Percentiles rank a stretch among this genome's conserved stretches.
Conservation (phyloP, 2,113 vertebrate genomes). For the Morone saxatilis region DNA sequence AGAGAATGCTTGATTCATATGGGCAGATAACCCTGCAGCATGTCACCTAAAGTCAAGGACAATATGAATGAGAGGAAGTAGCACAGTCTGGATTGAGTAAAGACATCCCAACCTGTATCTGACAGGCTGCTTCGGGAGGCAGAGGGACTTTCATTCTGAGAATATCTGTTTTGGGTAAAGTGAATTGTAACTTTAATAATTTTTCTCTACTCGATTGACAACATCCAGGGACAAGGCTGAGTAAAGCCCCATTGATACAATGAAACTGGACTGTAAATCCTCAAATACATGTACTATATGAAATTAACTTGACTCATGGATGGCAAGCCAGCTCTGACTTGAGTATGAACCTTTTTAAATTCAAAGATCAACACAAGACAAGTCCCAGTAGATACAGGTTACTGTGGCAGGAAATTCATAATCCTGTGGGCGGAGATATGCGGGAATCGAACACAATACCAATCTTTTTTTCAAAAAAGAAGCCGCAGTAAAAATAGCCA, state of each 20-base stretch:
- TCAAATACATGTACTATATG: neutral
- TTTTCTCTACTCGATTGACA: neutral
- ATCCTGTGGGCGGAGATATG: conserved; percentile 61
- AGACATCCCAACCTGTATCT: conserved; percentile 69
- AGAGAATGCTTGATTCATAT: conserved; percentile 28
- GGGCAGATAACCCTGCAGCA: conserved; percentile 58
- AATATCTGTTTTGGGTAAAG: conserved; percentile 12
- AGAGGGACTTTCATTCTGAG: conserved; percentile 10
- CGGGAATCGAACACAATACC: conserved; percentile 79
- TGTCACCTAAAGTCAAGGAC: conserved; percentile 76
- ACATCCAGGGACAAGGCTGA: neutral
- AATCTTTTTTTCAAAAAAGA: conserved; percentile 40
- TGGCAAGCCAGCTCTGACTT: neutral
- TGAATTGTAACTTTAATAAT: neutral
- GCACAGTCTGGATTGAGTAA: conserved; percentile 53
- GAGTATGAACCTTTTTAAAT: conserved; percentile 44
- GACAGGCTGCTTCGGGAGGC: conserved; percentile 25
- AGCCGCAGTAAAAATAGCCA: conserved; percentile 76
- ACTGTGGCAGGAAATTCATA: conserved; percentile 65
- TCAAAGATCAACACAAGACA: conserved; percentile 25
- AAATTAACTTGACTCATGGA: neutral
- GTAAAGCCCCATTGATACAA: neutral
- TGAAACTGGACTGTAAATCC: neutral
- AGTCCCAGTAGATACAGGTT: conserved; percentile 63
- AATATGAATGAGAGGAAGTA: conserved; percentile 79